Evolutionary conservation across 2,888 invertebrate species (phyloP).

Genomic region (Thymelicus lineola): DNA sequence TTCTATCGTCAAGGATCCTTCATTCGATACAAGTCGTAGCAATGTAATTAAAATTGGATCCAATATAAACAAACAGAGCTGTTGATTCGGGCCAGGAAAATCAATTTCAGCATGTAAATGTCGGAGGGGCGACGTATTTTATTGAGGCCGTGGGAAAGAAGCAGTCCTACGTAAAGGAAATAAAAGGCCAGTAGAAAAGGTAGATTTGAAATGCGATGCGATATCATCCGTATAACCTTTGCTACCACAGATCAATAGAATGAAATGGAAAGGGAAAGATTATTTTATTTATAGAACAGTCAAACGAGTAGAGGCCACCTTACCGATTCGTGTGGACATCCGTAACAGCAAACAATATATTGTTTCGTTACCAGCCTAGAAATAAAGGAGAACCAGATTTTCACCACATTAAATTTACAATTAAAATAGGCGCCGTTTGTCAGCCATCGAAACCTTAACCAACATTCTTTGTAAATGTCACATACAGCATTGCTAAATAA

Average conservation of each 20-base stretch:
- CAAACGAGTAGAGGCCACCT: too few species aligned
- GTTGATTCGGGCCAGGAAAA: conserved; percentile 14
- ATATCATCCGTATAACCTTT: conserved; percentile 10
- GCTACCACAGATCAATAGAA: background rate
- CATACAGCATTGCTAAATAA: too few species aligned
- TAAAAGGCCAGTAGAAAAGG: background rate
- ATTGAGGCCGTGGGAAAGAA: conserved; percentile 18
- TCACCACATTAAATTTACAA: too few species aligned
- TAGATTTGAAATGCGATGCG: background rate
- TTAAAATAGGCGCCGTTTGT: too few species aligned
- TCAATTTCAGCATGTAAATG: conserved; percentile 26
- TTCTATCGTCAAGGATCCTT: conserved; percentile 5
- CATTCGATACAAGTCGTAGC: conserved; percentile 22
- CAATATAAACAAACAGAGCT: conserved; percentile 21
- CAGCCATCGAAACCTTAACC: too few species aligned
- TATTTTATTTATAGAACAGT: too few species aligned
- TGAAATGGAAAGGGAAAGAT: too few species aligned
- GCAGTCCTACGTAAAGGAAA: conserved; percentile 1
- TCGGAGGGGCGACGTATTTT: conserved; percentile 17
- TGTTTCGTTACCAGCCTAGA: too few species aligned
- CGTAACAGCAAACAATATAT: too few species aligned
- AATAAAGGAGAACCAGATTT: too few species aligned
- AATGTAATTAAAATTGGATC: conserved; percentile 28
- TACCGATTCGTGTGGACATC: too few species aligned
- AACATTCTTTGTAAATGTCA: too few species aligned